phyloP scores from a whole-genome alignment of 2,797 vertebrate genomes.

The Craterocephalus amniculus region DNA sequence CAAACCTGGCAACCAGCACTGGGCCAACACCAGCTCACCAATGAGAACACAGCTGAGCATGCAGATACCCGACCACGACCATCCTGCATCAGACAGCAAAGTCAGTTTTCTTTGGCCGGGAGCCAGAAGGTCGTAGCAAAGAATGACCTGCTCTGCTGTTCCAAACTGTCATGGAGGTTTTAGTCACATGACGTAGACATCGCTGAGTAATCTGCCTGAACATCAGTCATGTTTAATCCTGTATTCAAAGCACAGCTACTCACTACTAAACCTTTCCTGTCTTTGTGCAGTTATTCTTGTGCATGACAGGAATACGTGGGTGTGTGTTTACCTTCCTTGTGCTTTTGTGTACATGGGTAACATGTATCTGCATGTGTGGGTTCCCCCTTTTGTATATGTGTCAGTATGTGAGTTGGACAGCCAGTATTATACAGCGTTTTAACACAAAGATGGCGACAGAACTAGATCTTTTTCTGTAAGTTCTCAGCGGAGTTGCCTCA shows the following conservation, averaged over 20 bases:
- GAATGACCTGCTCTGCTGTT: slow-evolving; percentile 34
- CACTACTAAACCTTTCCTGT: slow-evolving; percentile 33
- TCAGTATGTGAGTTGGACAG: not conserved
- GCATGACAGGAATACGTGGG: slow-evolving; percentile 6
- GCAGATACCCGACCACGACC: not conserved
- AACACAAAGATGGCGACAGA: not conserved
- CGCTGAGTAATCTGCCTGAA: slow-evolving; percentile 64
- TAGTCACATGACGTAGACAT: slow-evolving; percentile 57
- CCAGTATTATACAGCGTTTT: not conserved
- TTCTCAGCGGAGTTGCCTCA: slow-evolving; percentile 11
- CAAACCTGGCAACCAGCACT: not conserved
- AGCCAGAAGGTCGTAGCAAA: not conserved
- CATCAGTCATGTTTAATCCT: slow-evolving; percentile 67
- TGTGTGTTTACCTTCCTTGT: slow-evolving; percentile 9
- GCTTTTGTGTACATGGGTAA: slow-evolving; percentile 6
- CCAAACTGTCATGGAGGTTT: slow-evolving; percentile 26
- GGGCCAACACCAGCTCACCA: not conserved
- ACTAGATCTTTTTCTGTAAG: slow-evolving; percentile 2
- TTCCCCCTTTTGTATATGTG: slow-evolving; percentile 7
- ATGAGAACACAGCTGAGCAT: not conserved
- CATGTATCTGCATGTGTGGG: slow-evolving; percentile 1
- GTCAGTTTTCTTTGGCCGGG: not conserved
- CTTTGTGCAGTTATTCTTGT: slow-evolving; percentile 14
- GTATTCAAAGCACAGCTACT: slow-evolving; percentile 35
- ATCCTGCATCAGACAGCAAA: not conserved